Conservation (phyloP, 2,888 invertebrate species). For the Cantharis rustica region DNA sequence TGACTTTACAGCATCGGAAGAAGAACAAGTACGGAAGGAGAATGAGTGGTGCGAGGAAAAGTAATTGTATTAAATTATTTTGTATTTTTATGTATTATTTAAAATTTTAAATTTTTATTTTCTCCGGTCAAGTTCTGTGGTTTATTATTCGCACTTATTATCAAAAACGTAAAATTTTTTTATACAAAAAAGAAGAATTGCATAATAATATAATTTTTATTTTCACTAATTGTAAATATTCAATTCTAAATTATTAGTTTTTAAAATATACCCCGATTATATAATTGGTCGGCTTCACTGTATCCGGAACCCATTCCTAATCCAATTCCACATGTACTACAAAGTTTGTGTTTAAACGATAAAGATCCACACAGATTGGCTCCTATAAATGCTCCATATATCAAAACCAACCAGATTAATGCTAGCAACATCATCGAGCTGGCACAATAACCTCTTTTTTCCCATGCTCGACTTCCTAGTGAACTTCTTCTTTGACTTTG, state of each 20-base stretch:
- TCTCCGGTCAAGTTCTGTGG: neutral
- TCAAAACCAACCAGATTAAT: slow-evolving; percentile 27
- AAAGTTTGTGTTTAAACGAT: neutral
- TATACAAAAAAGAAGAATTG: neutral
- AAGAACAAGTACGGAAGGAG: slow-evolving; percentile 96
- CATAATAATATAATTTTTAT: neutral
- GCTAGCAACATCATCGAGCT: slow-evolving; percentile 19
- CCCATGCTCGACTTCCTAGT: neutral
- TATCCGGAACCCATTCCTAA: neutral
- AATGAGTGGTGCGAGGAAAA: slow-evolving; percentile 95
- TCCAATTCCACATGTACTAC: neutral
- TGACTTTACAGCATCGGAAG: slow-evolving; percentile 94
- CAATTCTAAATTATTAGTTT: neutral
- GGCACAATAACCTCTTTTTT: slow-evolving; percentile 7
- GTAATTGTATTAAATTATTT: slow-evolving; percentile 51
- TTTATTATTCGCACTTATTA: neutral
- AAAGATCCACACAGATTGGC: slow-evolving; percentile 21
- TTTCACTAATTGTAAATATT: neutral
- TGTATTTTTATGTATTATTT: neutral
- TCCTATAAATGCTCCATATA: slow-evolving; percentile 31
- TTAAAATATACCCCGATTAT: neutral
- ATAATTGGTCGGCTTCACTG: neutral
- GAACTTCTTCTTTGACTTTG: neutral
- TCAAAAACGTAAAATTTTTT: neutral
- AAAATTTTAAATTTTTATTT: neutral